Base-by-base conservation (phyloP, 2,113 vertebrate genomes). In the Forbesichthys papilliferus region DNA sequence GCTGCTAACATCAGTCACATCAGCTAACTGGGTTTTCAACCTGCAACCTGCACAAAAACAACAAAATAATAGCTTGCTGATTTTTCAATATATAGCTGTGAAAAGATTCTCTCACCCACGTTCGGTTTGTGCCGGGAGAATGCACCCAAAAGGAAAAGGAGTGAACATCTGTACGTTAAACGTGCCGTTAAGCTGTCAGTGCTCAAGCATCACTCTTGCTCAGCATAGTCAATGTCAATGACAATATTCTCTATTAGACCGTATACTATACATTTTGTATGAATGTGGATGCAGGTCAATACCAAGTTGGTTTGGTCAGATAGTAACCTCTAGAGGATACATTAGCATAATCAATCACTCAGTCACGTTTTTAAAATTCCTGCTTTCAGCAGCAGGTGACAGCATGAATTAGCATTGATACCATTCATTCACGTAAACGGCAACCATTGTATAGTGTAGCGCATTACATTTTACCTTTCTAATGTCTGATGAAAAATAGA, bases 311-410 rank as follows among this genome's bases (percentile, higher is more conserved):
- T 84, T 83, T 81, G 59, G 53, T 74, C 74, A 76, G 63, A 73
- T 58, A 75, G 78, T 82, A 84, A 91, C 88, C 90, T 91, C 83
- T 80, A 86, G 69, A 84, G 90, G 83, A 80, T 74, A 74, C 80
- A 82, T 81, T 63, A 79, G 76, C 81, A 81, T 85, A 87, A 90
- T 91, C 89, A 89, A 90, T 92, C 88, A 87, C 85, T 77, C 71
- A 33, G 58, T 66, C 80, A 61, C 64, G 69, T 78, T 69, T 87
- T 90, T 84, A 82, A 89, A 90, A 87, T 88, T 86, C 81, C 76
- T 86, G 89, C 86, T 90, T 86, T 88, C 87, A 88, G 90, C 88
- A 88, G 80, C 79, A 74, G 78, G 73, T 88, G 89, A 93, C 89
- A 90, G 79, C 84, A 84, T 75, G 68, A 75, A 91, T 91, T 89